These are phyloP conservation scores for Aphelocoma californica DNA, from an alignment of 2,797 vertebrate species.

Conservation along the genomic window DNA sequence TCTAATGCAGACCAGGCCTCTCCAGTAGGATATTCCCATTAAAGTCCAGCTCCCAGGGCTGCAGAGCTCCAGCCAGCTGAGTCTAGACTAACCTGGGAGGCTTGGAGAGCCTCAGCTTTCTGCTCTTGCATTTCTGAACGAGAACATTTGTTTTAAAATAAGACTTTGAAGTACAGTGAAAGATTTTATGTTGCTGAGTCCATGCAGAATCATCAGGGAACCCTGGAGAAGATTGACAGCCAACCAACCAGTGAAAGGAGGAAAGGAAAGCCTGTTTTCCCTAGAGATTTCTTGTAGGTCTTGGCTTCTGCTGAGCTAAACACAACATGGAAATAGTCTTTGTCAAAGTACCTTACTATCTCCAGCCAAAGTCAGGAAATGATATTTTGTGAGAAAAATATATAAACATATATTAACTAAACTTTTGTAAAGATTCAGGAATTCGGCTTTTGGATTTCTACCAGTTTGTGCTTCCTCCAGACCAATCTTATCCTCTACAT, in stretches of 20 bases:
- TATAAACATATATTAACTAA: background rate
- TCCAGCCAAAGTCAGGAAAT: background rate
- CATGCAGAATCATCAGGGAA: background rate
- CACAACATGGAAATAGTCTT: background rate
- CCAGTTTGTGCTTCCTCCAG: background rate
- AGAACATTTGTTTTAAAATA: background rate
- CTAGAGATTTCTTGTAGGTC: background rate
- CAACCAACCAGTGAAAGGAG: background rate
- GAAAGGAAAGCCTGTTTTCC: background rate
- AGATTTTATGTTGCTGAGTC: background rate
- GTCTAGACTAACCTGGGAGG: background rate
- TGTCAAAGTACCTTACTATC: background rate
- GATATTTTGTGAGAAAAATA: background rate
- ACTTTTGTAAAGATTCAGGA: background rate
- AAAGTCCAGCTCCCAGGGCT: background rate
- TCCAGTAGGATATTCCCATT: background rate
- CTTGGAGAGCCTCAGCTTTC: background rate
- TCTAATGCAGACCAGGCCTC: background rate
- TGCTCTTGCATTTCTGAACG: background rate
- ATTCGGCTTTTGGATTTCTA: background rate
- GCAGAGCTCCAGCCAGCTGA: background rate
- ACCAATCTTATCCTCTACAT: background rate
- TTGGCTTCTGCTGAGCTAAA: background rate
- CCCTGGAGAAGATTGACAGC: background rate
- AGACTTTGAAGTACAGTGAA: background rate